Base-by-base conservation (phyloP, 2,888 invertebrate genomes). In the Metopia argyrocephala region DNA sequence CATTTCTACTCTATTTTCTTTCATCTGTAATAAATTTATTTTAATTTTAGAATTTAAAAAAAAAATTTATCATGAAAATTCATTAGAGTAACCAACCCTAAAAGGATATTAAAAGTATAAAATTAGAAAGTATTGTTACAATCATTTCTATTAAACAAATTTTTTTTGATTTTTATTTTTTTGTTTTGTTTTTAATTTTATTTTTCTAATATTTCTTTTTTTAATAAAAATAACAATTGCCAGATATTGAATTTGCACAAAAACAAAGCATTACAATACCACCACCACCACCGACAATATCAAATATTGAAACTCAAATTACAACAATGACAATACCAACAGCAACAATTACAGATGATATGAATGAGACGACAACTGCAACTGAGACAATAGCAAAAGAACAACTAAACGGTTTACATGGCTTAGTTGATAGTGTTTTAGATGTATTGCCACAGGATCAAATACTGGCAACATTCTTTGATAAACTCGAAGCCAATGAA, bases 381-480 rank as follows among this genome's bases (percentile, higher is more conserved):
- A n/a, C n/a, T n/a, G n/a, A n/a, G n/a, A n/a, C 76, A 68, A 61
- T 69, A 50, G 64, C 65, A 65, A 76, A 84, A 18, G 86, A 86
- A 65, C 85, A 86, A 73, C 83, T 86, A 61, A 87, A 86, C 70
- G 90, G 90, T 23, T 84, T 90, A 69, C 89, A 90, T 70, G 90
- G 89, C 9, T 85, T 90, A 76, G 86, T 90, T 64, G 90, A 90
- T 83, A 88, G 87, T 79, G 85, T 90, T 56, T 85, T 90, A 65
- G 88, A 88, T 66, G 82, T 87, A 28, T 76, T 90, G 86, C 90
- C 90, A 56, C 89, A 89, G 87, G 90, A 90, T 86, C 88, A 89
- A 86, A 88, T 90, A 82, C 82, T 89, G 78, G 86, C 89, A 62
- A 85, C 88, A 50, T 90, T 89, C 84, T 89, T 90, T 84, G 89